Base-by-base conservation (phyloP, 1,140 invertebrate genomes). In the Araneus ventricosus region DNA sequence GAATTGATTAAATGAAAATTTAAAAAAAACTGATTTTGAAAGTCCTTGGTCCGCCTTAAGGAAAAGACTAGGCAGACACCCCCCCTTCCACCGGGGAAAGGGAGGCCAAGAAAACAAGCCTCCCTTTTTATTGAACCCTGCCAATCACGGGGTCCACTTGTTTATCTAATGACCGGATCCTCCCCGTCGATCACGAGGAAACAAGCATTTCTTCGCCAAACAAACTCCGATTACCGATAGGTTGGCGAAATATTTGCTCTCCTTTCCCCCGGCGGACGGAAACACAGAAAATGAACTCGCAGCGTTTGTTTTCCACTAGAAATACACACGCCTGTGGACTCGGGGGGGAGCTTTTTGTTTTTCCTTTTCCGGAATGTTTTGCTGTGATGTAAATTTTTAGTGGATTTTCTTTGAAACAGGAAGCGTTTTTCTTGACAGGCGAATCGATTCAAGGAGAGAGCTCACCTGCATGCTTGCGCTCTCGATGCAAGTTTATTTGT, bases 231-330 rank as follows among this genome's bases (percentile, higher is more conserved):
- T 90, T 90, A 90, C 88, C 88, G 88, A 90, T 90, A 90, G 70
- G 41, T 90, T 90, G 88, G 88, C 70, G 88, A 90, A 90, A 90
- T 90, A 90, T 90, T 90, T 90, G 88, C 88, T 90, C 67, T 52
- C 22, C 41, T 39, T 45, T 39, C 17, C n/a, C 30, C 27, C 37
- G 17, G 27, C 30, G 37, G 70, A 79, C 6, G 70, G 37, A 79
- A 79, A 37, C 27, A 79, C 27, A 79, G 20, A 27, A 30, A 85
- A 59, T 34, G n/a, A 30, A 84, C 80, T 84, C 20, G 7, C 4
- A 27, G 8, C 34, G 79, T 84, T 84, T 84, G 80, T 84, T 84
- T 84, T 41, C 45, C 80, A 84, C 80, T 17, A 27, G 41, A 84
- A 84, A 84, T 82, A 82, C 34, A 82, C 41, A 82, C 39, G n/a